Conservation (phyloP, 2,113 vertebrate genomes). For the Brevimyrus niger region DNA sequence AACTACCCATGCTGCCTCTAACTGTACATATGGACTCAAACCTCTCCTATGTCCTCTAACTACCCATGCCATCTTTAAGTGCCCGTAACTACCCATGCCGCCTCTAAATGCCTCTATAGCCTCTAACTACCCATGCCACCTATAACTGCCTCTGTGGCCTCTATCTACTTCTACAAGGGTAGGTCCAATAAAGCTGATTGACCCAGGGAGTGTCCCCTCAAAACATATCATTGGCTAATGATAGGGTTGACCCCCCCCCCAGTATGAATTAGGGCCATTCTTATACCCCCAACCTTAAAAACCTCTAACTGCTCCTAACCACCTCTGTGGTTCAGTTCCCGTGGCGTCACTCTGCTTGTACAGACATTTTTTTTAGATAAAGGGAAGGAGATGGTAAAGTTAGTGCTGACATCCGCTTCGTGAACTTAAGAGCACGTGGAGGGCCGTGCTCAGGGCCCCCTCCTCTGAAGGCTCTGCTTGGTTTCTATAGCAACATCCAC, state of each 20-base stretch:
- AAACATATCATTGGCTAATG: background rate
- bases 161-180: background rate
- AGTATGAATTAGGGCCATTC: background rate
- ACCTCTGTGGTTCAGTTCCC: background rate
- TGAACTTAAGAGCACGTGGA: background rate
- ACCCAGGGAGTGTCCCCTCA: background rate
- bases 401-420: background rate
- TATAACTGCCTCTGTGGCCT: too few species aligned
- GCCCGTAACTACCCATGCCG: too few species aligned
- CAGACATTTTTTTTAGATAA: background rate
- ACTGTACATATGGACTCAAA: background rate
- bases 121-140: too few species aligned
- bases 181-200: background rate
- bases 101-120: too few species aligned
- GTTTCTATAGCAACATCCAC: conserved; percentile 64
- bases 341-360: background rate
- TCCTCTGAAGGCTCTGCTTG: conserved; percentile 52
- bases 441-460: conserved; percentile 30
- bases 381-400: background rate
- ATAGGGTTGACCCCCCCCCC: background rate
- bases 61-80: too few species aligned
- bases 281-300: background rate
- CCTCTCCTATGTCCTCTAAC: too few species aligned
- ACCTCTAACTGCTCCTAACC: background rate
- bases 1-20: background rate